Evolutionary conservation across 2,888 invertebrate genomes (phyloP), one percentile per base, ranked within the genome.

Genomic region (Ophioninae sp.): DNA sequence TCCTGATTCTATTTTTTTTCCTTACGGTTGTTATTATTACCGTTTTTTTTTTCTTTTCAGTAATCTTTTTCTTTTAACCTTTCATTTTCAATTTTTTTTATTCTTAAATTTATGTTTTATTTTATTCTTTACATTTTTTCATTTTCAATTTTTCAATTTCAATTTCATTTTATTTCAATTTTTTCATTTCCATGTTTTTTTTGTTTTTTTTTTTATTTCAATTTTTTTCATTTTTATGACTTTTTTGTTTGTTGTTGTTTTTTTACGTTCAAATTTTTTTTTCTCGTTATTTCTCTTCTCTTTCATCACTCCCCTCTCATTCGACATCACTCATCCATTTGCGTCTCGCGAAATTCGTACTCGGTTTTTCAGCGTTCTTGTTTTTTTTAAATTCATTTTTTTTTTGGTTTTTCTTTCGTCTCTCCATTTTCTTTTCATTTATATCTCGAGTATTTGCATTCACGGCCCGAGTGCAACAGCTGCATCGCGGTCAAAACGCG

Each of bases 381-480:
- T 30, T 30, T 30, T 30, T 30, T 30, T 30, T 2, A 30, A 30
- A 1, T 30, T 3, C 1, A 2, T 30, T 30, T 30, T 30, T 30
- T 30, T 30, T 30, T 30, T 30, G 1, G 1, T 30, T 30, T 30
- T 30, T 30, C 3, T 30, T 30, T 30, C 30, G 30, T 30, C 30
- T 30, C 2, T 30, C 30, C 2, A 30, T 30, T 30, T 30, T 30
- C 30, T 30, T 30, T 30, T 30, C 30, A 30, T 30, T 30, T 30
- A 30, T 30, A 2, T 30, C 30, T 30, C 30, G 30, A 3, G 30
- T 30, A 30, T 30, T 30, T 30, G 30, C 30, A 30, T 30, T 30
- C 30, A 30, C 1, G 30, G 59, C 37, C 20, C 37, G 22, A 72
- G 59, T 72, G 61, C 59, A 61, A 72, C 72, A 72, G 72, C 72